Evolutionary conservation across 2,113 vertebrate genomes (phyloP).

Genomic region (Rynchops niger): DNA sequence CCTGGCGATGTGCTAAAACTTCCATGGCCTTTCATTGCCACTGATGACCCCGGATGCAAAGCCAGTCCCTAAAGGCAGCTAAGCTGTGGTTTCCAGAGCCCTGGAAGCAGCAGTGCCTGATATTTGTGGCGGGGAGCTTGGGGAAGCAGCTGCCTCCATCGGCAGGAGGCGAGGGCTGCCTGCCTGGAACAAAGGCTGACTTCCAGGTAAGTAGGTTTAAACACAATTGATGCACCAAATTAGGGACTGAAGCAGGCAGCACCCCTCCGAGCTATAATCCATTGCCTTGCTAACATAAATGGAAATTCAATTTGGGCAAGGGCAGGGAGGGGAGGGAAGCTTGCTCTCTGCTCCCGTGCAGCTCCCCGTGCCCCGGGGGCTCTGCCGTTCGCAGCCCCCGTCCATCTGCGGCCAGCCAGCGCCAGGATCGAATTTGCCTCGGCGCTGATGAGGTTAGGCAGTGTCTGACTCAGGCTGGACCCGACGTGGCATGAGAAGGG

Average conservation of each 20-base stretch:
- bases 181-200: not conserved
- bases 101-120: not conserved
- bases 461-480: not conserved
- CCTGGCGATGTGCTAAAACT: not conserved
- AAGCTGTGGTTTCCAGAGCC: not conserved
- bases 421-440: constrained; percentile 64
- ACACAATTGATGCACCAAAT: constrained; percentile 3
- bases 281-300: constrained; percentile 4
- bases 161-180: not conserved
- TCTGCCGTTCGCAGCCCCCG: constrained; percentile 54
- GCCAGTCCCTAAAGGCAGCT: not conserved
- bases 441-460: constrained; percentile 56
- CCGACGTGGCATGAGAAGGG: rapidly evolving
- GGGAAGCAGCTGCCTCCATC: not conserved
- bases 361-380: constrained; percentile 47
- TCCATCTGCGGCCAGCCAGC: not conserved
- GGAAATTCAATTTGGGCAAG: constrained; percentile 70
- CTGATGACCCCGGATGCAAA: rapidly evolving
- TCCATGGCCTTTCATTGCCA: rapidly evolving
- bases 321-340: not conserved
- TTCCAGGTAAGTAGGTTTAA: constrained; percentile 7
- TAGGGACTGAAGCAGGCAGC: constrained; percentile 12
- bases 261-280: constrained; percentile 36
- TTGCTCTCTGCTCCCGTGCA: constrained; percentile 16
- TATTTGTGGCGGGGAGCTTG: rapidly evolving